phyloP scores from a whole-genome alignment of 2,888 invertebrate genomes.

The Chloroclystis v-ata region DNA sequence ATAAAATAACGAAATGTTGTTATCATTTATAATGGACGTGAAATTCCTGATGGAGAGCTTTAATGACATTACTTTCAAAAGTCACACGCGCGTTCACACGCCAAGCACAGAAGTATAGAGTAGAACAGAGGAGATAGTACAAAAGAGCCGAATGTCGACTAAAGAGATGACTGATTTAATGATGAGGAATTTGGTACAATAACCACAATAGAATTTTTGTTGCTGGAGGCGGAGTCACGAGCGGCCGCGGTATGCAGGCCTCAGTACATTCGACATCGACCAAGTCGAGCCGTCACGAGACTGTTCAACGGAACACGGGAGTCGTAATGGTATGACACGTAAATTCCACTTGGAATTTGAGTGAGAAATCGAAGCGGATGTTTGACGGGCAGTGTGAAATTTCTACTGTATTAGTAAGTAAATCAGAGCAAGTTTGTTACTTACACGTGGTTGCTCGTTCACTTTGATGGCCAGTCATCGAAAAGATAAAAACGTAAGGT shows the following conservation, averaged over 20 bases:
- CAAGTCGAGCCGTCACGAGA: slow-evolving; percentile 52
- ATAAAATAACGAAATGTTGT: slow-evolving; percentile 39
- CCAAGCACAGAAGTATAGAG: slow-evolving; percentile 35
- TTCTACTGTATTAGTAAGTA: slow-evolving; percentile 22
- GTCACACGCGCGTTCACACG: slow-evolving; percentile 38
- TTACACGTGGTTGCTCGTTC: background rate
- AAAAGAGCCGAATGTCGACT: slow-evolving; percentile 49
- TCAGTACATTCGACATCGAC: slow-evolving; percentile 43
- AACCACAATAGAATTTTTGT: slow-evolving; percentile 75
- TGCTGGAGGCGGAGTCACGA: slow-evolving; percentile 62
- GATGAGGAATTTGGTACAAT: slow-evolving; percentile 73
- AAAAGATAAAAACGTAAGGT: background rate
- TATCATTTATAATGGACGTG: slow-evolving; percentile 50
- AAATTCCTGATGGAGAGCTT: slow-evolving; percentile 49
- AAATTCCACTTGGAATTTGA: slow-evolving; percentile 32
- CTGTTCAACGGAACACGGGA: slow-evolving; percentile 44
- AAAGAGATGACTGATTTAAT: slow-evolving; percentile 60
- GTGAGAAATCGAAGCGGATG: slow-evolving; percentile 26
- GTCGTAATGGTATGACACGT: slow-evolving; percentile 39
- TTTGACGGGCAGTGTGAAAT: slow-evolving; percentile 26
- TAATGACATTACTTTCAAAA: slow-evolving; percentile 48
- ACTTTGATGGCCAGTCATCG: background rate
- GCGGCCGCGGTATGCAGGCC: slow-evolving; percentile 51
- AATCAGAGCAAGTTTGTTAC: slow-evolving; percentile 18
- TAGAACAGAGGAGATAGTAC: slow-evolving; percentile 51